phyloP scores from a whole-genome alignment of 2,797 vertebrate genomes.

The Alosa sapidissima region DNA sequence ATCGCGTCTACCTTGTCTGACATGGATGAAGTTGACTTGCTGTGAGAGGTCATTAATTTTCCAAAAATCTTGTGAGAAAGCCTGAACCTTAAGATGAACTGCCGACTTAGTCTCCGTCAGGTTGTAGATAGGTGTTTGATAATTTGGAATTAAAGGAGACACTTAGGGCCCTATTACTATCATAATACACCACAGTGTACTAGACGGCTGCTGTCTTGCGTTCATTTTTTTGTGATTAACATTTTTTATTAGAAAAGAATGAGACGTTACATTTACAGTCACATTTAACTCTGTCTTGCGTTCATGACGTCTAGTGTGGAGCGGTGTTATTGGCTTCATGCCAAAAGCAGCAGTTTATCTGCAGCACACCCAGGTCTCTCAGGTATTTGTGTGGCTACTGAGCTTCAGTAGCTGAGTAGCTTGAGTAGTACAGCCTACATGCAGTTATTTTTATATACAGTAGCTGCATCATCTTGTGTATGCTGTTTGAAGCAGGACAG shows the following conservation, averaged over 20 bases:
- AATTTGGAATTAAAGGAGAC: neutral
- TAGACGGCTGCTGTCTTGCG: neutral
- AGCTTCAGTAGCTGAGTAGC: too few relatives aligned
- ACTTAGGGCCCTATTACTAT: neutral
- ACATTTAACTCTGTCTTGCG: too few relatives aligned
- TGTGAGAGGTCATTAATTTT: conserved; percentile 19
- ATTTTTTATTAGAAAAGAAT: too few relatives aligned
- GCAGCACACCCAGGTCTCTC: too few relatives aligned
- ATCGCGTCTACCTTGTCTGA: too few relatives aligned
- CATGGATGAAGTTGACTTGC: neutral
- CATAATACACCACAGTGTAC: neutral
- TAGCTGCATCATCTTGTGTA: neutral
- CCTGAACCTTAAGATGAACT: neutral
- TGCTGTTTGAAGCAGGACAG: neutral
- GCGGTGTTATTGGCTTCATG: neutral
- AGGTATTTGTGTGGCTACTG: too few relatives aligned
- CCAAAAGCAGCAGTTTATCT: too few relatives aligned
- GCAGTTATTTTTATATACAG: too few relatives aligned
- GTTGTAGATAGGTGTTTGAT: neutral
- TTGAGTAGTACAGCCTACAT: too few relatives aligned
- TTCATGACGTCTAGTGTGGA: neutral
- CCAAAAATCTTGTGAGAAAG: conserved; percentile 16
- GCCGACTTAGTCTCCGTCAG: neutral
- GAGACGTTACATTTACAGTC: too few relatives aligned
- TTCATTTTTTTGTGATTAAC: too few relatives aligned